A percentile compares a stretch with the other conserved stretches of the same genome.
Conservation (phyloP, 2,113 vertebrate genomes). For the Megalops atlanticus region DNA sequence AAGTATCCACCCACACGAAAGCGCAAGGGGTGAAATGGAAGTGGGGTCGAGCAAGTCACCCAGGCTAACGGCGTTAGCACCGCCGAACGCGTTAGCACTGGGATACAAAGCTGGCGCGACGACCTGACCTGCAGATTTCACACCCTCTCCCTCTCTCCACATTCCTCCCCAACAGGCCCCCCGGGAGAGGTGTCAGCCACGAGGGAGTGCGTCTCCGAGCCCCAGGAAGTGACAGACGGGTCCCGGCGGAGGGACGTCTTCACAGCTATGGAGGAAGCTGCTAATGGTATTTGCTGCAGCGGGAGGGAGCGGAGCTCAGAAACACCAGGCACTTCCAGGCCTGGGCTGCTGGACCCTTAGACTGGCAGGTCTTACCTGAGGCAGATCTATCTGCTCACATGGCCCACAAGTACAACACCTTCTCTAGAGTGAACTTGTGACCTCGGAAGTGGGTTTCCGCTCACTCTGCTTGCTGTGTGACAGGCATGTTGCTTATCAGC, state of each 20-base stretch:
- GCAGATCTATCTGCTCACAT: conserved; percentile 32
- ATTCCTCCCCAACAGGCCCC: conserved; percentile 9
- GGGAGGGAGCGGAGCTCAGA: conserved; percentile 41
- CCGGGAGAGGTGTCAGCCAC: conserved; percentile 41
- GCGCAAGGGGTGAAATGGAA: background rate
- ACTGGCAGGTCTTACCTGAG: conserved; percentile 16
- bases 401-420: conserved; percentile 10
- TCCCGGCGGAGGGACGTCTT: conserved; percentile 9
- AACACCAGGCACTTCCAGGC: conserved; percentile 35
- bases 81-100: background rate
- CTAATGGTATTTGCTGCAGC: conserved; percentile 29
- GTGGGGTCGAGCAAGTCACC: too few species aligned
- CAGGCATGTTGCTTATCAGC: too few species aligned
- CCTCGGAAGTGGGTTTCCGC: too few species aligned
- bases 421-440: too few species aligned
- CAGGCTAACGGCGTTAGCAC: background rate
- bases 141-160: conserved; percentile 10
- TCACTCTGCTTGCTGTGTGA: too few species aligned
- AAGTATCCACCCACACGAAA: background rate
- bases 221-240: conserved; percentile 8
- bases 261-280: conserved; percentile 36
- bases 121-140: conserved; percentile 30
- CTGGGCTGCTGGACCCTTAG: conserved; percentile 25
- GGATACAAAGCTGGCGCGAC: conserved; percentile 15
- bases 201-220: background rate